phyloP scores from a whole-genome alignment of 2,888 invertebrate genomes.

The Saturnia pavonia region DNA sequence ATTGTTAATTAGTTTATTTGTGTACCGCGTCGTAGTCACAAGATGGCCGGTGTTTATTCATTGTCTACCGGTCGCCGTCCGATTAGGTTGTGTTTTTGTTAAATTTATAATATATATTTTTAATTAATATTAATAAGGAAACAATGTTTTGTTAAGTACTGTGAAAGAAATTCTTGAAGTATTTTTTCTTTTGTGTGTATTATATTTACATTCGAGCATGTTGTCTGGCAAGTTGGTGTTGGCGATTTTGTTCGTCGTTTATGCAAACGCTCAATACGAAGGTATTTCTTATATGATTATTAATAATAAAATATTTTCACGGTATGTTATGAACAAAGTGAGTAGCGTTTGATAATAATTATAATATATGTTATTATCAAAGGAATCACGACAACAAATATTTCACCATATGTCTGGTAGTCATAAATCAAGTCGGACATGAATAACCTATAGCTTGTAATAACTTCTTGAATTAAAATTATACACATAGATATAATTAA shows the following conservation, averaged over 20 bases:
- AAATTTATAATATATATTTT: neutral
- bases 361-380: too few relatives aligned
- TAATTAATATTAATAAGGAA: neutral
- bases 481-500: too few relatives aligned
- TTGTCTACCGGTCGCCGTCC: neutral
- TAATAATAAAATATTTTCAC: neutral
- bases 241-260: neutral
- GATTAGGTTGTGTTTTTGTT: neutral
- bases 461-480: too few relatives aligned
- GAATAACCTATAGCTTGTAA: too few relatives aligned
- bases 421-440: too few relatives aligned
- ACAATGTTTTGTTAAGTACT: neutral
- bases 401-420: too few relatives aligned
- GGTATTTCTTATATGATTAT: neutral
- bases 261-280: constrained; percentile 2
- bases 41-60: neutral
- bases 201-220: neutral
- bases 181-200: neutral
- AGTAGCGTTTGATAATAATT: too few relatives aligned
- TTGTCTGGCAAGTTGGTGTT: neutral
- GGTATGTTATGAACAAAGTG: too few relatives aligned
- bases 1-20: neutral
- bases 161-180: neutral
- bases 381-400: too few relatives aligned
- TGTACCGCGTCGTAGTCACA: neutral